Base-by-base conservation (phyloP, 23 tunicate species). In the Oikopleura vanhoeffeni region DNA sequence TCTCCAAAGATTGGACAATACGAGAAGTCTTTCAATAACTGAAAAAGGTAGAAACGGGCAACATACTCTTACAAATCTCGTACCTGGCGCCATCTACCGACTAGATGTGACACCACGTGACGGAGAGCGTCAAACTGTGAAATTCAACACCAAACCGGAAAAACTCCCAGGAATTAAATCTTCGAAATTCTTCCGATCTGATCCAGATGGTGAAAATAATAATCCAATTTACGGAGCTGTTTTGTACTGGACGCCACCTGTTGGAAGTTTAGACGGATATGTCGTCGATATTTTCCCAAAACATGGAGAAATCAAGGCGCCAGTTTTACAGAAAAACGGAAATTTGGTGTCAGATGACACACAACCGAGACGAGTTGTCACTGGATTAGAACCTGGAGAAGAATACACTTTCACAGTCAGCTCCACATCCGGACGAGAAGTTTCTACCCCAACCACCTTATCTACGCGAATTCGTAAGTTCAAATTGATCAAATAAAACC, bases 181-280 rank as follows among this genome's bases (percentile, higher is more conserved):
- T 2, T 71, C 79, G 38, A 71, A 71, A 71, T 71, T 71, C 32
- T 71, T 2, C 79, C 27, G 79, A 28, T 38, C 27, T 18, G 18
- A 49, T 13, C 3, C 79, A 38, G 36, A 33, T 2, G 38, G 32
- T 30, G 32, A 38, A 33, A 30, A 71, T 13, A 2, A 3, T 33
- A 32, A 18, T 38, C 79, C 27, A 71, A 30, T 71, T 71, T 71
- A 13, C 32, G 79, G 79, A 32, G 79, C 79, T 2, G 79, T 71
- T 24, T 32, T 71, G 79, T 71, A 71, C 35, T 71, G 79, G 79
- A 71, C 79, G 79, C 79, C 79, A 32, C 79, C 79, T 18, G 79
- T 4, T 24, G 79, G 79, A 2, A 38, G 36, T 24, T 38, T 71
- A 33, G 79, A 71, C 35, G 79, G 79, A 71, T 71, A 71, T 32